Percentiles rank a stretch among this genome's conserved stretches.
Evolutionary conservation across 2,113 vertebrate genomes (phyloP).

Genomic region (Spea multiplicata): DNA sequence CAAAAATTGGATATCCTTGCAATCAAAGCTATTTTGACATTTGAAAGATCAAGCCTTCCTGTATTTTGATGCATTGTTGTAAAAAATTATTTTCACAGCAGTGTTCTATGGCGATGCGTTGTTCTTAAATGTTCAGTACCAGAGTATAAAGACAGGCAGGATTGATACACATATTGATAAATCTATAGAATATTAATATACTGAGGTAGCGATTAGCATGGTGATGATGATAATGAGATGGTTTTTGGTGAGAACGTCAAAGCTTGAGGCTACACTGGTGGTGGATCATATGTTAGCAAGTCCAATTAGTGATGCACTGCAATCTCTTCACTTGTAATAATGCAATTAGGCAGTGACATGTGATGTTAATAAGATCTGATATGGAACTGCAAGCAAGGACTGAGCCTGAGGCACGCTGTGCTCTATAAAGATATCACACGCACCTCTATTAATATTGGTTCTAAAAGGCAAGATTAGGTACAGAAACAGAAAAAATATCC

Average conservation of each 20-base stretch:
- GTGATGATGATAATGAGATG: conserved; percentile 21
- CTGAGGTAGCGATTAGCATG: background rate
- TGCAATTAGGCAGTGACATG: conserved; percentile 31
- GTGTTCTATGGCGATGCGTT: too few species aligned
- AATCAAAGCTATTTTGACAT: too few species aligned
- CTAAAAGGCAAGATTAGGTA: conserved; percentile 40
- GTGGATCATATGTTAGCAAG: conserved; percentile 46
- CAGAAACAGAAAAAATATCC: conserved; percentile 41
- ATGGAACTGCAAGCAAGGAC: conserved; percentile 39
- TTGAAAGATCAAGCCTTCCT: too few species aligned
- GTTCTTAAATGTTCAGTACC: too few species aligned
- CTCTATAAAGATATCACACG: conserved; percentile 43
- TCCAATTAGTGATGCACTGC: conserved; percentile 30
- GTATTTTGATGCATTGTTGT: too few species aligned
- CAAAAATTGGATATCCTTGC: too few species aligned
- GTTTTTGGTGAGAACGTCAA: conserved; percentile 32
- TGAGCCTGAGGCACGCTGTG: conserved; percentile 40
- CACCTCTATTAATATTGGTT: conserved; percentile 48
- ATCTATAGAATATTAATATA: background rate
- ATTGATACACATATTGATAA: background rate
- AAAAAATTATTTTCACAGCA: too few species aligned
- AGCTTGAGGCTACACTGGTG: conserved; percentile 39
- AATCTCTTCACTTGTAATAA: conserved; percentile 38
- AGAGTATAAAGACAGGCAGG: background rate
- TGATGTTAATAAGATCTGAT: conserved; percentile 43